phyloP scores from a whole-genome alignment of 2,888 invertebrate species.

The Furcula furcula region DNA sequence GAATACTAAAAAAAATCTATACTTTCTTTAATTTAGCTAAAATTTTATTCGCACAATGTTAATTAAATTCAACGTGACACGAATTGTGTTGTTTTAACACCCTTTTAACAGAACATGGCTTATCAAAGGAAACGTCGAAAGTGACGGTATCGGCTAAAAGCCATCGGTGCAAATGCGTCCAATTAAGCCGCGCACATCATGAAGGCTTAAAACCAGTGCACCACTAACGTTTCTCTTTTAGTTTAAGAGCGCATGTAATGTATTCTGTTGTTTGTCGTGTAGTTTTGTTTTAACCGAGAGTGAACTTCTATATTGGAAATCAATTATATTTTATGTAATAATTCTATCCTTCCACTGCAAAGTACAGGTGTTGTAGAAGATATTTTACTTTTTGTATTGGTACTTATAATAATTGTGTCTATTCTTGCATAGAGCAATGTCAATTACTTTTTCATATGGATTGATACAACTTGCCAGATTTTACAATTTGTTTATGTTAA shows the following conservation, averaged over 20 bases:
- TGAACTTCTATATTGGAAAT: too few relatives aligned
- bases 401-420: too few relatives aligned
- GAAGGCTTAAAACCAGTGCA: slow-evolving; percentile 35
- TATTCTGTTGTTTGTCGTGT: slow-evolving; percentile 5
- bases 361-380: too few relatives aligned
- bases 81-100: slow-evolving; percentile 52
- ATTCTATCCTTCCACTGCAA: too few relatives aligned
- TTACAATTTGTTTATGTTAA: too few relatives aligned
- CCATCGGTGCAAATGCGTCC: slow-evolving; percentile 63
- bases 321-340: too few relatives aligned
- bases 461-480: too few relatives aligned
- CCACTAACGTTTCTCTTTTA: slow-evolving; percentile 32
- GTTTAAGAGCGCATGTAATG: slow-evolving; percentile 6
- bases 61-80: slow-evolving; percentile 58
- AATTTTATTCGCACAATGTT: slow-evolving; percentile 30
- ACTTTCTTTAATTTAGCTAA: neutral
- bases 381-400: too few relatives aligned
- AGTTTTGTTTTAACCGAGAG: too few relatives aligned
- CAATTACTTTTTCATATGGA: too few relatives aligned
- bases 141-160: slow-evolving; percentile 65
- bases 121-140: slow-evolving; percentile 69
- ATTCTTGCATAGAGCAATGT: too few relatives aligned
- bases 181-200: slow-evolving; percentile 49
- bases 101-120: slow-evolving; percentile 60
- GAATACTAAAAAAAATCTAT: too few relatives aligned